phyloP scores from a whole-genome alignment of 2,888 invertebrate species.

The Periphyllus acericola region DNA sequence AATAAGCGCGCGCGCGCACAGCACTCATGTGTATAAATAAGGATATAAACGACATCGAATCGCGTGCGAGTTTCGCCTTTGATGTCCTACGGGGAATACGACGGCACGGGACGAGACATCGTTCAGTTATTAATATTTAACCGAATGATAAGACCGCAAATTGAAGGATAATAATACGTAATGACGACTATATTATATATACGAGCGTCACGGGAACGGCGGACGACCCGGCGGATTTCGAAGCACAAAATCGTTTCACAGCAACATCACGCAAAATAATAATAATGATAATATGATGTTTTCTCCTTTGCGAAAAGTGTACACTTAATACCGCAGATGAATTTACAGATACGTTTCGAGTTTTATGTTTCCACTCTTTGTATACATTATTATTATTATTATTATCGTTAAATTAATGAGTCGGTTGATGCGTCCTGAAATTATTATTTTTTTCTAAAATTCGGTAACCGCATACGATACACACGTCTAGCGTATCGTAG shows the following conservation, averaged over 20 bases:
- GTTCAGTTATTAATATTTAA: constrained; percentile 4
- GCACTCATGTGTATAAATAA: background rate
- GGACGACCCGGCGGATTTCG: background rate
- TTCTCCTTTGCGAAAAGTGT: too few relatives aligned
- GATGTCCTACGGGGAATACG: background rate
- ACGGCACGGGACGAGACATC: background rate
- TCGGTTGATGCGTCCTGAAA: too few relatives aligned
- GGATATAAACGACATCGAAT: background rate
- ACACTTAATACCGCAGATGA: background rate
- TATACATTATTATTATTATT: too few relatives aligned
- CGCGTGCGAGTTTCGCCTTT: background rate
- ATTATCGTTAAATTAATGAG: too few relatives aligned
- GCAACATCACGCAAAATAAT: too few relatives aligned
- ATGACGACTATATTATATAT: too few relatives aligned
- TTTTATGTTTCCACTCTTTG: background rate
- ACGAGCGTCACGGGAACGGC: background rate
- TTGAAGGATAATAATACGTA: background rate
- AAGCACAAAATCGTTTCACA: too few relatives aligned
- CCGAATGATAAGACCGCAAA: background rate
- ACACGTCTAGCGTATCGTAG: background rate
- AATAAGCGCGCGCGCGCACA: background rate
- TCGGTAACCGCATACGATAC: background rate
- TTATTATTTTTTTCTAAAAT: too few relatives aligned
- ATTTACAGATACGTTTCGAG: background rate
- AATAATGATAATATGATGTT: too few relatives aligned